Conservation (phyloP, 2,113 vertebrate species). For the Daubentonia madagascariensis region DNA sequence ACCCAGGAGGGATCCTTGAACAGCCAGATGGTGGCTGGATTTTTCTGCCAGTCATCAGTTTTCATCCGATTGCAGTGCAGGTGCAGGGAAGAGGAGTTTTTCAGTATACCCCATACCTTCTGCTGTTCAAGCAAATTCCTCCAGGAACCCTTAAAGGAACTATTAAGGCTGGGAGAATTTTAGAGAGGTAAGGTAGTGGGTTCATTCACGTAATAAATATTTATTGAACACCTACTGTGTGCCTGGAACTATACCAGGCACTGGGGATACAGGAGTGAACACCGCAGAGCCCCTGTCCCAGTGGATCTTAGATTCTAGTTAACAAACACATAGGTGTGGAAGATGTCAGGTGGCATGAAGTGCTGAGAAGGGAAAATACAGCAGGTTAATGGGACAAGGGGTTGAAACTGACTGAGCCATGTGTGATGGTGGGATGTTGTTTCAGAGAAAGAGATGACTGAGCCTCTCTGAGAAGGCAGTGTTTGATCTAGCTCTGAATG, state of each 20-base stretch:
- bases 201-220: background rate
- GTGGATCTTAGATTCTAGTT: background rate
- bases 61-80: constrained; percentile 43
- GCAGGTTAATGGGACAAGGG: accelerated
- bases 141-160: background rate
- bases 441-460: background rate
- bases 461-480: background rate
- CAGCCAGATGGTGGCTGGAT: constrained; percentile 69
- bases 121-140: background rate
- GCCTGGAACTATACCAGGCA: background rate
- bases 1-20: constrained; percentile 46
- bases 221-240: background rate
- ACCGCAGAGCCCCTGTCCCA: background rate
- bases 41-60: constrained; percentile 65
- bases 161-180: background rate
- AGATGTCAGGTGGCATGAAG: accelerated
- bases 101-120: background rate
- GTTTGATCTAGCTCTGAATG: background rate
- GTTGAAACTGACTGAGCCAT: background rate
- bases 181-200: background rate
- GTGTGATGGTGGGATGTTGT: background rate
- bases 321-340: background rate
- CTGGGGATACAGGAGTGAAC: background rate
- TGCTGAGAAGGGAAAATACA: too few relatives aligned
- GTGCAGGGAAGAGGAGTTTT: background rate